Evolutionary conservation across 2,797 vertebrate species (phyloP), one percentile per base, ranked within the genome.

Genomic region (Danio albolineatus): DNA sequence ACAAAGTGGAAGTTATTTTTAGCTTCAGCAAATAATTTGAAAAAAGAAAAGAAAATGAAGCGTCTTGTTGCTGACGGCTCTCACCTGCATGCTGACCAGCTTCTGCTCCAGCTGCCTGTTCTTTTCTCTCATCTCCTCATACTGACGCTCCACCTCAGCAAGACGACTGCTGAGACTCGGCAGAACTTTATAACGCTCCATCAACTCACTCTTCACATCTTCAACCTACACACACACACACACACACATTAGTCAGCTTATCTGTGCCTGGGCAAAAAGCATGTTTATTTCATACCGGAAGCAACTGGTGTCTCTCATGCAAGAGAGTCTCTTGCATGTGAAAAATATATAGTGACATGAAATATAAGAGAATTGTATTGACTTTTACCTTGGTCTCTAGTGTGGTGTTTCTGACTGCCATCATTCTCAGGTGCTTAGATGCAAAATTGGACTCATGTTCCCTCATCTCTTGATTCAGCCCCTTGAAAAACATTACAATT

Each of bases 381-480:
- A 60, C 4, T 41, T 12, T 19, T 39, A 98, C 98, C 97, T 98
- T 99, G 85, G 93, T 95, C 89, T 98, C 97, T 70, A 98, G 88
- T 8, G 92, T 92, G 83, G 89, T 94, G 90, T 94, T 98, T 90
- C 95, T 95, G 79, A 93, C 95, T 82, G 95, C 94, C 92, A 98
- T 95, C 91, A 98, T 89, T 83, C 95, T 95, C 85, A 98, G 94
- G 80, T 99, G 98, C 86, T 98, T 97, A 9, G 96, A 95, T 9
- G 96, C 95, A 4, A 91, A 96, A 80, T 91, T 95, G 69, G 95
- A 94, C 90, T 99, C 97, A 0, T 99, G 98, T 78, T 95, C 95
- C 91, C 95, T 96, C 88, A 99, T 93, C 86, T 98, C 96, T 91
- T 96, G 96, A 86, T 98, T 98, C 81, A 97, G 92, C 86, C 96